Conservation (phyloP, 1,140 invertebrate species). For the Zophobas atratus region DNA sequence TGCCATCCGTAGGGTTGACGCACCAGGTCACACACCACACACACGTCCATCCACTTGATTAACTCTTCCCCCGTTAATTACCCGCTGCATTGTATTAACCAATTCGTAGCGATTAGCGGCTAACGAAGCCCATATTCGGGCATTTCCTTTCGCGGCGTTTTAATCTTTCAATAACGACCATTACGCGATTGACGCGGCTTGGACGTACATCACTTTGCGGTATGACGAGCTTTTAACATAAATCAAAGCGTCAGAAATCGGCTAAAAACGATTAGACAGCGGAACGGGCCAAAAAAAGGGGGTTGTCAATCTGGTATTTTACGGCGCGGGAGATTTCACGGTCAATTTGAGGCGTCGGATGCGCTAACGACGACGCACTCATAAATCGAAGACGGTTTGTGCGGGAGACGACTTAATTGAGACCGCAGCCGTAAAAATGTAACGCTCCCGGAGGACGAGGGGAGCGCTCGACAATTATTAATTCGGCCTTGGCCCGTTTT, state of each 20-base stretch:
- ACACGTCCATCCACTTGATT: background rate
- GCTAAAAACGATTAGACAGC: background rate
- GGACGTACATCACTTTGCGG: background rate
- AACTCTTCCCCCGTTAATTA: background rate
- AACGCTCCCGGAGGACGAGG: background rate
- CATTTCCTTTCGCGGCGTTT: background rate
- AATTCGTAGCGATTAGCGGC: background rate
- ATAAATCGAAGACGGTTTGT: background rate
- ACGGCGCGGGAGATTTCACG: no score
- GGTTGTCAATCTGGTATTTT: no score
- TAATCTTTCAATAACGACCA: constrained; percentile 5
- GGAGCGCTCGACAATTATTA: background rate
- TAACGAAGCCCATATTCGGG: constrained; percentile 1
- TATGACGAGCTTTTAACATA: background rate
- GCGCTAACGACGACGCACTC: background rate
- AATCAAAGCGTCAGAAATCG: background rate
- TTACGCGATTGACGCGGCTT: background rate
- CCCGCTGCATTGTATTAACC: background rate
- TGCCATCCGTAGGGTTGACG: constrained; percentile 1
- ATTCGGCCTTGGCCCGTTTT: background rate
- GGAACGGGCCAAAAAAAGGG: no score
- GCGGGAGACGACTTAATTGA: background rate
- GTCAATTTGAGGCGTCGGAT: background rate
- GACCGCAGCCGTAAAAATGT: background rate
- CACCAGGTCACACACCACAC: background rate